phyloP scores from a whole-genome alignment of 2,113 vertebrate genomes.

The Serilophus lunatus region DNA sequence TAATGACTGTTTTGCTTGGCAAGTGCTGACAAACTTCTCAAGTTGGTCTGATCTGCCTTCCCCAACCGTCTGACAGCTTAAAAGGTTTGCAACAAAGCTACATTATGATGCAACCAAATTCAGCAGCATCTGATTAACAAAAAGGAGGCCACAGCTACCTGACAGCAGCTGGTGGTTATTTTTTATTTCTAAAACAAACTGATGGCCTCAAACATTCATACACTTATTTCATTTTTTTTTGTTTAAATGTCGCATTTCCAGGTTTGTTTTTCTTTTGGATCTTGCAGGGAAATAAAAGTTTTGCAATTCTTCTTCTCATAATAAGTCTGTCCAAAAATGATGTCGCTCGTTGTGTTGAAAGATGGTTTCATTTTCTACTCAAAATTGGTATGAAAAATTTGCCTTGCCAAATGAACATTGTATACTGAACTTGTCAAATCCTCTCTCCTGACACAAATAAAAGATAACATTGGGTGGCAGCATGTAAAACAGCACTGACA shows the following conservation, averaged over 20 bases:
- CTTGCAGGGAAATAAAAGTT: conserved; percentile 53
- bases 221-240: conserved; percentile 14
- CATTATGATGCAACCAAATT: conserved; percentile 51
- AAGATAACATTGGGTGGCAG: conserved; percentile 74
- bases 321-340: conserved; percentile 77
- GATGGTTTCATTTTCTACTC: conserved; percentile 78
- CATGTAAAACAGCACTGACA: conserved; percentile 78
- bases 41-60: conserved; percentile 7
- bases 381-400: conserved; percentile 74
- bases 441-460: conserved; percentile 80
- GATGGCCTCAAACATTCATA: conserved; percentile 19
- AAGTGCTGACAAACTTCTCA: conserved; percentile 35
- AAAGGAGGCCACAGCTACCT: conserved; percentile 23
- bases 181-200: conserved; percentile 7
- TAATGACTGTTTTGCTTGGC: conserved; percentile 41
- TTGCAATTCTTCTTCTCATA: conserved; percentile 58
- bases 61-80: conserved; percentile 36
- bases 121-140: conserved; percentile 45
- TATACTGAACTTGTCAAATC: conserved; percentile 75
- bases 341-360: conserved; percentile 71
- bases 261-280: neutral
- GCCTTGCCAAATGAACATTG: conserved; percentile 76
- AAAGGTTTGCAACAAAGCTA: conserved; percentile 57
- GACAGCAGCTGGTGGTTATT: neutral
- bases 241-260: conserved; percentile 56